A percentile compares a stretch with the other conserved stretches of the same genome.
Evolutionary conservation across 2,888 invertebrate genomes (phyloP).

Genomic region (Melieria picta): DNA sequence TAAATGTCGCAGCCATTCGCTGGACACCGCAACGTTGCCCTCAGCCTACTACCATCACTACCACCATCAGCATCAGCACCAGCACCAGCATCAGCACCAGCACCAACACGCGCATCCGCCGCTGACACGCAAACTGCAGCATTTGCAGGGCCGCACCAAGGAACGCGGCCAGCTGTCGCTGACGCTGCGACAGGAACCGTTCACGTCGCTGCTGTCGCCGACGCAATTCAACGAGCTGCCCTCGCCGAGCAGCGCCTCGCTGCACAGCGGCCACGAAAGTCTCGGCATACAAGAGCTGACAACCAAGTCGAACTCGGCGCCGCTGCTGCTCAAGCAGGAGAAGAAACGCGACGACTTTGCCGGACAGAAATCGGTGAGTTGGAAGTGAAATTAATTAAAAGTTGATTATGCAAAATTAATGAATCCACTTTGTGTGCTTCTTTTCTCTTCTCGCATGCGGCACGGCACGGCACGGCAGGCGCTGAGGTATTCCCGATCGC

Average conservation of each 20-base stretch:
- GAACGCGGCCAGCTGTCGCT: conserved; percentile 61
- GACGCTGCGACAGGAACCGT: conserved; percentile 63
- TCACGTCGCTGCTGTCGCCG: conserved; percentile 61
- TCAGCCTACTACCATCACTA: conserved; percentile 44
- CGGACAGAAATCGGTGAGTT: conserved; percentile 64
- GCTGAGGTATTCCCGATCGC: conserved; percentile 65
- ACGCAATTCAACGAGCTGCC: conserved; percentile 64
- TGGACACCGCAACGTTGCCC: conserved; percentile 55
- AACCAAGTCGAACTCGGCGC: conserved; percentile 66
- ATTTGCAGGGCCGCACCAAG: conserved; percentile 51
- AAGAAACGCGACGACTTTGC: conserved; percentile 61
- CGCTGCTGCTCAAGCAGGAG: conserved; percentile 64
- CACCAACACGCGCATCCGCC: conserved; percentile 36
- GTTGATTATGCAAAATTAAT: conserved; percentile 52
- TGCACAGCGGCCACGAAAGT: conserved; percentile 64
- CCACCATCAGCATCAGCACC: conserved; percentile 40
- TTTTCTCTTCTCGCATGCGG: conserved; percentile 25
- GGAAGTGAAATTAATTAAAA: conserved; percentile 41
- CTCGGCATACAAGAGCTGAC: conserved; percentile 63
- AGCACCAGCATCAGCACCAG: conserved; percentile 39
- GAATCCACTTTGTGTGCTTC: conserved; percentile 34
- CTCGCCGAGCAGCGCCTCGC: conserved; percentile 65
- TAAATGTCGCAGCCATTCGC: conserved; percentile 61
- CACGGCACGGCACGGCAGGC: conserved; percentile 49
- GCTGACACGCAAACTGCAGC: conserved; percentile 49